These are phyloP conservation scores for Astropecten irregularis DNA, from an alignment of 53 echinoderm and acorn worm species.

Conservation along the genomic window DNA sequence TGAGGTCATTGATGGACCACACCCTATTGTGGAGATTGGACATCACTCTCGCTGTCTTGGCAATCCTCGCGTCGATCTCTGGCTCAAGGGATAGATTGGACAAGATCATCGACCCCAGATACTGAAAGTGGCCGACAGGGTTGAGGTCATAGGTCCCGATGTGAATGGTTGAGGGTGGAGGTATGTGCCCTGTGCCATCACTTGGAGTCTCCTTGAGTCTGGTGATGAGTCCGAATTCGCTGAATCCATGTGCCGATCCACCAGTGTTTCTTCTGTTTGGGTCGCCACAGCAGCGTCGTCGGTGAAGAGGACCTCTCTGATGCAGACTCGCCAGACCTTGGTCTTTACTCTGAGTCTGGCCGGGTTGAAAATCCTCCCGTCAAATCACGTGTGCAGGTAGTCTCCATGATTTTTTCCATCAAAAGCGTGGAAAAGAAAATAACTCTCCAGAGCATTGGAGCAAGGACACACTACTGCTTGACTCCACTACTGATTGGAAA, in stretches of 20 bases:
- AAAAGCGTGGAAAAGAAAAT: constrained; percentile 3
- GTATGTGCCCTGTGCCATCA: background rate
- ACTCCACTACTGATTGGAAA: constrained; percentile 7
- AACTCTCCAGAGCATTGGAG: constrained; percentile 1
- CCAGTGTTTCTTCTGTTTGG: too few species aligned
- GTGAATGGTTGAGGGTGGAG: background rate
- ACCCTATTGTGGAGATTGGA: background rate
- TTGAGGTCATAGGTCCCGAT: background rate
- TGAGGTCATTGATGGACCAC: background rate
- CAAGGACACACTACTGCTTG: constrained; percentile 24
- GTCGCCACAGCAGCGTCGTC: too few species aligned
- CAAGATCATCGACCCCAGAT: background rate
- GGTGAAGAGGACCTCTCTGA: constrained; percentile 12
- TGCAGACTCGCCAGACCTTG: constrained; percentile 5
- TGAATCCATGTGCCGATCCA: too few species aligned
- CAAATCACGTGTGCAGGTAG: background rate
- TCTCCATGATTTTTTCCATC: background rate
- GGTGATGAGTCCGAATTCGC: too few species aligned
- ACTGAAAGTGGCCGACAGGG: background rate
- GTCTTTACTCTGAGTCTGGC: constrained; percentile 23
- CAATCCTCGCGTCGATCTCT: background rate
- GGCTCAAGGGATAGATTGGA: background rate
- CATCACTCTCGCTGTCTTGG: background rate
- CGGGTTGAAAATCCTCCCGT: constrained; percentile 5
- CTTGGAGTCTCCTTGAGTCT: background rate